Evolutionary conservation across 35 echinoderm and acorn worm species (phyloP), one percentile per base, ranked within the genome.

Genomic region (Hemicentrotus pulcherrimus): DNA sequence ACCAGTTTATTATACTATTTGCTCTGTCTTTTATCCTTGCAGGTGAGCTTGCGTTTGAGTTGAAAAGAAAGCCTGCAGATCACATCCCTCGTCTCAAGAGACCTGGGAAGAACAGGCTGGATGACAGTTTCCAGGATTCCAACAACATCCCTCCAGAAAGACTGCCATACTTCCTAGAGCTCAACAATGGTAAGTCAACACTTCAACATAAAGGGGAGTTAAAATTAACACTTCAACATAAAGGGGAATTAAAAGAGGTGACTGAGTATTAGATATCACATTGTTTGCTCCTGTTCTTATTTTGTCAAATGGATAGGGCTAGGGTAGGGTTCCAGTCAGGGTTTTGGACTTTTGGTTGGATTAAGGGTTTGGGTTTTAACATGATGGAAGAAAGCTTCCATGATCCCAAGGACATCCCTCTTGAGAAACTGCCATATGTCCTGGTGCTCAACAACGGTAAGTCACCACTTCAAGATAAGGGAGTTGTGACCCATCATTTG

Each of bases 151-250:
- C 94, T 16, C 97, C 92, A 11, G 98, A 99, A 46, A 97, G 96
- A 88, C 91, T 99, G 41, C 98, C 98, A 58, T 99, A 97, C 95
- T 97, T 99, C 87, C 85, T 99, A 47, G 98, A 99, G 92, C 94
- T 99, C 2, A 96, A 96, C 88, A 95, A 96, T 85, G 98, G 98
- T 96, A 88, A 65, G 88, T 32, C 60, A 48, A 4, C 28, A 28
- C 65, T n/a, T 78, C 24, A 78, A 28, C 5, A 11, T 14, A 3
- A 41, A 41, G 35, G 35, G 35, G 35, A 41, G 35, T 41, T 41
- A n/a, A n/a, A n/a, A n/a, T n/a, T n/a, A 48, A 4, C 28, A 28
- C 65, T n/a, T 78, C 24, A 78, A 28, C 5, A 11, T 14, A 3
- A 41, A 41, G 35, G 35, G 35, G 35, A 41, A 3, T 41, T 41